A percentile compares a stretch with the other conserved stretches of the same genome.
Conservation (phyloP, 1,140 invertebrate genomes). For the Anastrepha obliqua region DNA sequence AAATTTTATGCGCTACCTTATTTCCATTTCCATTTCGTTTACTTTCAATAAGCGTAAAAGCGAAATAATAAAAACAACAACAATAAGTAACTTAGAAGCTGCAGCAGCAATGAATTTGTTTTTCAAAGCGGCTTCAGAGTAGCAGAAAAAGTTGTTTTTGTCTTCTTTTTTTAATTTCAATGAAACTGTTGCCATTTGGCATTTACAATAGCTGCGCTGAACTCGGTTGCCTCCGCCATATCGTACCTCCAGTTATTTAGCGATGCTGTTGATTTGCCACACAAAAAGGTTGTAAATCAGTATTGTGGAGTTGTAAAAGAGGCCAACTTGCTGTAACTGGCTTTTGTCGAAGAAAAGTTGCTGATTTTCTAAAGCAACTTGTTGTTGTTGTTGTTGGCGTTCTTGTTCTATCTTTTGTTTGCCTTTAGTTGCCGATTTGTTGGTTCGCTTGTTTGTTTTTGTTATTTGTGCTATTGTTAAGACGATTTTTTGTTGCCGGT, state of each 20-base stretch:
- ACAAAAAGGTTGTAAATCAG: constrained; percentile 46
- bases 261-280: constrained; percentile 28
- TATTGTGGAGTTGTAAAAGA: constrained; percentile 15
- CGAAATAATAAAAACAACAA: constrained; percentile 31
- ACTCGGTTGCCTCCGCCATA: background rate
- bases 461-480: constrained; percentile 17
- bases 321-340: constrained; percentile 30
- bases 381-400: background rate
- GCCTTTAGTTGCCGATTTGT: constrained; percentile 35
- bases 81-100: background rate
- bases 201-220: constrained; percentile 34
- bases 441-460: background rate
- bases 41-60: constrained; percentile 50
- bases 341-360: constrained; percentile 37
- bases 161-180: background rate
- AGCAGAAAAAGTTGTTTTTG: background rate
- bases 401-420: background rate
- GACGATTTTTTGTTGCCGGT: background rate
- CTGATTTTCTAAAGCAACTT: constrained; percentile 22
- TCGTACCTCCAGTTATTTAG: background rate
- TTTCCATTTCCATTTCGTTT: constrained; percentile 48
- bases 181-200: constrained; percentile 49
- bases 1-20: constrained; percentile 29
- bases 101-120: constrained; percentile 19
- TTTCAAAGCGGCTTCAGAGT: constrained; percentile 8